These are phyloP conservation scores for Drosophila nr. medialis DNA, from an alignment of 2,888 invertebrate genomes.

Conservation along the genomic window DNA sequence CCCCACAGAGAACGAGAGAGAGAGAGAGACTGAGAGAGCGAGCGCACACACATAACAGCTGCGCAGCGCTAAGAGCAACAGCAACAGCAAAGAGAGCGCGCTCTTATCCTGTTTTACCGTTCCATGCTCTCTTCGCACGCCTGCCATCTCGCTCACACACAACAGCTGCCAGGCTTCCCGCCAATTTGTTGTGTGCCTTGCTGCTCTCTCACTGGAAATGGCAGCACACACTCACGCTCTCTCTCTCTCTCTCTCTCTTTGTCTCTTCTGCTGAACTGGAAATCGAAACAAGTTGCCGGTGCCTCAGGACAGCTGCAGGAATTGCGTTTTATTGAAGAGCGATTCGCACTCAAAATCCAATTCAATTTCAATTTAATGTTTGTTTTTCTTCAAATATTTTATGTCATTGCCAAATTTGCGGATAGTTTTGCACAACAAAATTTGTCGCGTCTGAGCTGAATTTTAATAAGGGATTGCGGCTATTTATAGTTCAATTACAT, in stretches of 20 bases:
- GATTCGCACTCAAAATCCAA: slow-evolving; percentile 7
- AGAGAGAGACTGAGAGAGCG: background rate
- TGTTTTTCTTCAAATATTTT: slow-evolving; percentile 31
- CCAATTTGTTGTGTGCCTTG: slow-evolving; percentile 57
- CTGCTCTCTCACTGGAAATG: slow-evolving; percentile 54
- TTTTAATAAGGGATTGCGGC: slow-evolving; percentile 37
- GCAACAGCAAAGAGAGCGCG: slow-evolving; percentile 39
- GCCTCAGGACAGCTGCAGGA: slow-evolving; percentile 24
- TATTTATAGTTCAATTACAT: slow-evolving; percentile 44
- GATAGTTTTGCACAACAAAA: slow-evolving; percentile 22
- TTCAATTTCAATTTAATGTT: slow-evolving; percentile 16
- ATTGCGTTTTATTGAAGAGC: slow-evolving; percentile 7
- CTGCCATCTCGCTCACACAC: slow-evolving; percentile 48
- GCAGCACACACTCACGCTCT: slow-evolving; percentile 2
- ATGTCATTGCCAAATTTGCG: slow-evolving; percentile 49
- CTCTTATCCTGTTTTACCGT: slow-evolving; percentile 66
- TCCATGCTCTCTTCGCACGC: slow-evolving; percentile 48
- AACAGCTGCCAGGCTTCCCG: slow-evolving; percentile 70
- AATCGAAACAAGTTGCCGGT: slow-evolving; percentile 44
- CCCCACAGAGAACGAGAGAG: slow-evolving; percentile 31
- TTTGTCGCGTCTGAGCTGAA: slow-evolving; percentile 40
- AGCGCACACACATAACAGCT: slow-evolving; percentile 39
- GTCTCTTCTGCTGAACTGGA: slow-evolving; percentile 32
- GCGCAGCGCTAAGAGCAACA: slow-evolving; percentile 41
- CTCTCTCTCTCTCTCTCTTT: slow-evolving; percentile 7